Evolutionary conservation across 2,797 vertebrate species (phyloP).

Genomic region (Vireo griseus): DNA sequence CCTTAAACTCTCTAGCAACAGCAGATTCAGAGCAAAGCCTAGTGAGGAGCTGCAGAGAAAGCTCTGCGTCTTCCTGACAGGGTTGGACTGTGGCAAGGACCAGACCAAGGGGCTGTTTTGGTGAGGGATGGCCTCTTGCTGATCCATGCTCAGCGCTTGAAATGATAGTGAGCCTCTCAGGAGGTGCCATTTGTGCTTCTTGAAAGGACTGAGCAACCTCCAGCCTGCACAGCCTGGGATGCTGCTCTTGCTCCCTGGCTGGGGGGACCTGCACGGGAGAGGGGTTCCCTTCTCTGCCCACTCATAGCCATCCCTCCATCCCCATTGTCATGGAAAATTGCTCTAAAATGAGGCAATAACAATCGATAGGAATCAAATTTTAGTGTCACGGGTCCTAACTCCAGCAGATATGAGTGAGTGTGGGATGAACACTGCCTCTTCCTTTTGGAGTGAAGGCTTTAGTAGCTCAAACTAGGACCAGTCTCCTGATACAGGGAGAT

Average conservation of each 20-base stretch:
- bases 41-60: neutral
- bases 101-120: neutral
- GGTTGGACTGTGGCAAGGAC: accelerated
- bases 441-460: neutral
- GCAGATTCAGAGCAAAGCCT: neutral
- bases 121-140: accelerated
- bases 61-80: neutral
- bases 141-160: neutral
- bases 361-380: neutral
- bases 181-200: neutral
- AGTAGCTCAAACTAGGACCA: neutral
- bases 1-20: neutral
- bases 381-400: neutral
- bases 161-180: neutral
- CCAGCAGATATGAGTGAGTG: neutral
- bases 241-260: neutral
- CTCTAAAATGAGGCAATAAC: neutral
- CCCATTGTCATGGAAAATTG: neutral
- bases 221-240: accelerated
- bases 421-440: neutral
- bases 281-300: neutral
- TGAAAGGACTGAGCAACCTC: neutral
- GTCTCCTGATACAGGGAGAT: neutral
- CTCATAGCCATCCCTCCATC: neutral
- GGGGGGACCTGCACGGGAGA: accelerated